Evolutionary conservation across 1,140 invertebrate genomes (phyloP).

Genomic region (Apis laboriosa): DNA sequence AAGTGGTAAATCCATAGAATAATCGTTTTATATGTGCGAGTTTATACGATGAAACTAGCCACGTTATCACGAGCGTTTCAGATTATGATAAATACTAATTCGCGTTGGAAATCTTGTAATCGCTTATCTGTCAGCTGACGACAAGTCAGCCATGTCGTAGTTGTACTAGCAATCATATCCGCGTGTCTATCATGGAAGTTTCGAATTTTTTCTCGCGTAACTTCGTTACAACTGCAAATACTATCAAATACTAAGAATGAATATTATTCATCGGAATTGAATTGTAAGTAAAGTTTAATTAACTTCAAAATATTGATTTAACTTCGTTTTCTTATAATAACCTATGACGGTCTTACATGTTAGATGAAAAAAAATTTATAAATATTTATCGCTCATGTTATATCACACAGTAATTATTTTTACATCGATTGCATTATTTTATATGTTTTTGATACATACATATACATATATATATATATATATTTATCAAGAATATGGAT

Average conservation of each 20-base stretch:
- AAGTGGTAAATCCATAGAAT: no score
- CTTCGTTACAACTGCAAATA: neutral
- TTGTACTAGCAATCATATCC: slow-evolving; percentile 1
- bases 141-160: slow-evolving; percentile 42
- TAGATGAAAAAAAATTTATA: neutral
- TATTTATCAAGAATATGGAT: neutral
- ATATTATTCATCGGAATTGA: neutral
- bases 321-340: no score
- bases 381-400: neutral
- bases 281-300: neutral
- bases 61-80: neutral
- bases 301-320: neutral
- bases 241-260: no score
- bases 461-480: neutral
- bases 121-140: slow-evolving; percentile 43
- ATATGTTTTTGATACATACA: no score
- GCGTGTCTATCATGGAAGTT: slow-evolving; percentile 20
- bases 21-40: neutral
- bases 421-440: no score
- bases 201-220: neutral
- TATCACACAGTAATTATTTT: no score
- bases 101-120: slow-evolving; percentile 17
- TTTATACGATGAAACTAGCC: slow-evolving; percentile 6
- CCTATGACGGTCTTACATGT: neutral
- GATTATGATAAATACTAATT: neutral